Percentiles rank a stretch among this genome's conserved stretches.
These are phyloP conservation scores for Lucinisca nassula DNA, from an alignment of 2,888 invertebrate species.

Conservation along the genomic window DNA sequence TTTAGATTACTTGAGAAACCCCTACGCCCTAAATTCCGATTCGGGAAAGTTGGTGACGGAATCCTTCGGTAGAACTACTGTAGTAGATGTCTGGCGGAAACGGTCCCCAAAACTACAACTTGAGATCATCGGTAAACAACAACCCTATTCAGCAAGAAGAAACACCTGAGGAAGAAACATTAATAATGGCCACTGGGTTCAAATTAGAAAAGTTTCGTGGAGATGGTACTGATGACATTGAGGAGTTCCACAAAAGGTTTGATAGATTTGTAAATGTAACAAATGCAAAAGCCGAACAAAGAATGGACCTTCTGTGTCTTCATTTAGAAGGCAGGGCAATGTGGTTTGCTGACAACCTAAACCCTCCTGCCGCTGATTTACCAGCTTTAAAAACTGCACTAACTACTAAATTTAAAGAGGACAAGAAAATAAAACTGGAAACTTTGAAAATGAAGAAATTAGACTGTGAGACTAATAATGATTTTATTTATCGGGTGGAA, in stretches of 20 bases:
- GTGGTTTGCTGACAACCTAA: neutral
- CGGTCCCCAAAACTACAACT: too few relatives aligned
- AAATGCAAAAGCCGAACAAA: constrained; percentile 4
- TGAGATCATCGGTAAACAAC: too few relatives aligned
- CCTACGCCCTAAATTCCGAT: too few relatives aligned
- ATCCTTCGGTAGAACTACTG: too few relatives aligned
- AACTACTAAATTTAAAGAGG: neutral
- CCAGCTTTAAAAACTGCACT: neutral
- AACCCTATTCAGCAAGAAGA: too few relatives aligned
- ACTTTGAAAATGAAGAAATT: constrained; percentile 12
- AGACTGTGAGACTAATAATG: neutral
- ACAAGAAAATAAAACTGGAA: neutral
- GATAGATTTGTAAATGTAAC: neutral
- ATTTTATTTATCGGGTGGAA: constrained; percentile 3
- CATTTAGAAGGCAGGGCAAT: constrained; percentile 20
- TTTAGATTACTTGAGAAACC: too few relatives aligned
- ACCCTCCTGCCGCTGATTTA: neutral
- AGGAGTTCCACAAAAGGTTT: neutral
- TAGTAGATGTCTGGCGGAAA: too few relatives aligned
- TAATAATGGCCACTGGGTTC: too few relatives aligned
- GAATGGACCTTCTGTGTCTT: neutral
- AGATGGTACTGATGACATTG: neutral
- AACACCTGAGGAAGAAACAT: too few relatives aligned
- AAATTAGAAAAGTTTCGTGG: too few relatives aligned
- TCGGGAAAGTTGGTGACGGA: too few relatives aligned